A percentile compares a stretch with the other conserved stretches of the same genome.
phyloP scores from a whole-genome alignment of 2,113 vertebrate species.

The Odocoileus hemionus region DNA sequence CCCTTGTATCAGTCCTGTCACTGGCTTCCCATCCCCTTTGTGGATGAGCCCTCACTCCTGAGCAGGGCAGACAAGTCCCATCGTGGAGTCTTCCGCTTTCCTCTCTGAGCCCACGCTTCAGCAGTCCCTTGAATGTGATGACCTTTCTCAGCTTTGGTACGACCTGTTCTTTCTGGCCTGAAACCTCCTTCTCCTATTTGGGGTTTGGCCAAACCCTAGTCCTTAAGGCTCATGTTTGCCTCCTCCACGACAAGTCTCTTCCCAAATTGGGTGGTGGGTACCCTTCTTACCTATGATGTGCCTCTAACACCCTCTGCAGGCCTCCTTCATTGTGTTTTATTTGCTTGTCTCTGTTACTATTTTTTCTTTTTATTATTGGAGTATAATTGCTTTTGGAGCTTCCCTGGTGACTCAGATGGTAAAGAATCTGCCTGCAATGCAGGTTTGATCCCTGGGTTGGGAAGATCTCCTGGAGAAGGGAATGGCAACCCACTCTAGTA shows the following conservation, averaged over 20 bases:
- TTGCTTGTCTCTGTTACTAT: background rate
- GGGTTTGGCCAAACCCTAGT: background rate
- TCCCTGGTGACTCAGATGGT: background rate
- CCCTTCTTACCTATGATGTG: background rate
- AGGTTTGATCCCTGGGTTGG: background rate
- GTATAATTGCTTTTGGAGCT: background rate
- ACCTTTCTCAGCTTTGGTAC: background rate
- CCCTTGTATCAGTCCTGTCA: background rate
- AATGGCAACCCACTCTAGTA: background rate
- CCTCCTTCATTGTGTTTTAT: background rate
- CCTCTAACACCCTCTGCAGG: background rate
- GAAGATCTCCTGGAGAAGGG: background rate
- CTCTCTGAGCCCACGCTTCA: rapidly evolving
- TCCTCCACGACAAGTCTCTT: background rate
- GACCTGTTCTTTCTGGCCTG: background rate
- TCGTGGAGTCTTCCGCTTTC: background rate
- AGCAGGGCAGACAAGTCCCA: background rate
- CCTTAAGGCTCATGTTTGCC: background rate
- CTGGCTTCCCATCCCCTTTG: background rate
- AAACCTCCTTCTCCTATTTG: background rate
- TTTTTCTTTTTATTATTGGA: background rate
- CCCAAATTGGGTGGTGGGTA: background rate
- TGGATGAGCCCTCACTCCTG: background rate
- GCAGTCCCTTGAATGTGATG: background rate
- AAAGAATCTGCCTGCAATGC: background rate